Evolutionary conservation across 2,888 invertebrate species (phyloP).

Genomic region (Dasysyrphus albostriatus): DNA sequence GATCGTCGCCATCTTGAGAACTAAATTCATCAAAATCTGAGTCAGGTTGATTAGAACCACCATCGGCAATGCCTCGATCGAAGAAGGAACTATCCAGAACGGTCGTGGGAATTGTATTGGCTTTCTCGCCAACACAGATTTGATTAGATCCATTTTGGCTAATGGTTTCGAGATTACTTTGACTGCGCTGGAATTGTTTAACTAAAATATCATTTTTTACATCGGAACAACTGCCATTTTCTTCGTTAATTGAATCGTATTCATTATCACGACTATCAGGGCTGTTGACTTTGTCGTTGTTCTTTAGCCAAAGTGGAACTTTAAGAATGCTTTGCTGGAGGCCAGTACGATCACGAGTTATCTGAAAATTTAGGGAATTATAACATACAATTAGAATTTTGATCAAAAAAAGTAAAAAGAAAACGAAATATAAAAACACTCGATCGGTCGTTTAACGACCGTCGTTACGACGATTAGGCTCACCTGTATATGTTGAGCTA

Average conservation of each 20-base stretch:
- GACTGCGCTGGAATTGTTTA: constrained; percentile 82
- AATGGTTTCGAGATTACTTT: constrained; percentile 83
- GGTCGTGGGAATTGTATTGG: constrained; percentile 77
- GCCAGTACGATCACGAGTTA: constrained; percentile 95
- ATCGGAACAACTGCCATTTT: constrained; percentile 80
- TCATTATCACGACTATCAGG: constrained; percentile 74
- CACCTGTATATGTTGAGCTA: constrained; percentile 92
- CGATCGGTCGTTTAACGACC: too few species aligned
- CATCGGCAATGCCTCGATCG: constrained; percentile 86
- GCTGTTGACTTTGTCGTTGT: constrained; percentile 80
- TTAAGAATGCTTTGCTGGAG: constrained; percentile 93
- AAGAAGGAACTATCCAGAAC: constrained; percentile 78
- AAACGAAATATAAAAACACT: too few species aligned
- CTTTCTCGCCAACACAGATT: constrained; percentile 78
- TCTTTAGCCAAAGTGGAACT: constrained; percentile 85
- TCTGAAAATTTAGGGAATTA: constrained; percentile 78
- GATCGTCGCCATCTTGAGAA: constrained; percentile 89
- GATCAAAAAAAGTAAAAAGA: not conserved
- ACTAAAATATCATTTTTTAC: constrained; percentile 79
- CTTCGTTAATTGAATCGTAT: constrained; percentile 68
- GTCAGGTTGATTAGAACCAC: constrained; percentile 93
- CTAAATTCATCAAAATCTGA: constrained; percentile 94
- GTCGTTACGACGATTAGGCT: not conserved
- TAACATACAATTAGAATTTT: not conserved
- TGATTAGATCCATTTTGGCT: constrained; percentile 79